Evolutionary conservation across 2,888 invertebrate species (phyloP), one percentile per base, ranked within the genome.

Genomic region (Drosophila birchii): DNA sequence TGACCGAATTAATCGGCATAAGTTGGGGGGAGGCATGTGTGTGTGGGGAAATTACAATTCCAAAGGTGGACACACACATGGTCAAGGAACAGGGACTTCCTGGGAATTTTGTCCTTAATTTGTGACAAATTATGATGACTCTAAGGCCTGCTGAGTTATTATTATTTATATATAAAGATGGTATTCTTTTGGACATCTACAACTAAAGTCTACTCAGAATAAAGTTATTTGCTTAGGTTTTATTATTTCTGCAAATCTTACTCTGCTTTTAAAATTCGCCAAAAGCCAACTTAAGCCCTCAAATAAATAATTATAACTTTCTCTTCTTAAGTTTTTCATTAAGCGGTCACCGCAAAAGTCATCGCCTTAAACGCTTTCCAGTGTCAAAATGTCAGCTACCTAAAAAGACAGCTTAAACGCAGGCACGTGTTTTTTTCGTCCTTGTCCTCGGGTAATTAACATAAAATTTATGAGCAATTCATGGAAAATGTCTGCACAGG

Each of bases 381-480:
- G 32, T 54, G 45, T 47, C 54, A 67, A 44, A 38, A 34, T 69
- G 67, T 54, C 70, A 67, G 39, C 38, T 39, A 39, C 66, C 16
- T 12, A 45, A 49, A 32, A 43, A 36, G 55, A 67, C 16, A 36
- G 20, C 49, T 66, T 67, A 66, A 67, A 29, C 51, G 5, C 29
- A 23, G 43, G 51, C 68, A 51, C 68, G 43, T 64, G 63, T 20
- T 49, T 64, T 62, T n/a, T 18, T 18, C 47, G 63, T 51, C 61
- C 61, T 47, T 34, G 75, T 79, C 57, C 67, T 75, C 20, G 53
- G 16, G 56, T 81, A 83, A 86, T 88, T 83, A 86, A 77, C 86
- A 83, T 80, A 32, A 73, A 80, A 86, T 89, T 78, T 83, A 88
- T 78, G 89, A 66, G 75, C 84, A 68, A 80, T 86, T 77, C 61